Evolutionary conservation across 1,140 invertebrate genomes (phyloP).

Genomic region (Goniozus legneri): DNA sequence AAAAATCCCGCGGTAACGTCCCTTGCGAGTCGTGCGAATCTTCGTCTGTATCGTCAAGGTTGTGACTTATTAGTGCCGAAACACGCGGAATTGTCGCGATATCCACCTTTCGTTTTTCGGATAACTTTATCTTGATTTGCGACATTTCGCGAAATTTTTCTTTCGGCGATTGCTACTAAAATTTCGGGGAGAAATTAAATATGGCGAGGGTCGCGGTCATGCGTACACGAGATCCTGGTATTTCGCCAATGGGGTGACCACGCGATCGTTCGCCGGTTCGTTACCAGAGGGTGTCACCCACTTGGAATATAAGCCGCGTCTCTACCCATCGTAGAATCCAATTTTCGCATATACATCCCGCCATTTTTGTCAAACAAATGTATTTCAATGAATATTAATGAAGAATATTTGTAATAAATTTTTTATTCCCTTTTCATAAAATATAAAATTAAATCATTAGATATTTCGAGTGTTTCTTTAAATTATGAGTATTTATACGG

Average conservation of each 20-base stretch:
- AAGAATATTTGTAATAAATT: background rate
- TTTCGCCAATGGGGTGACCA: slow-evolving; percentile 2
- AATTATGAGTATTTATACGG: no score
- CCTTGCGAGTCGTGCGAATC: background rate
- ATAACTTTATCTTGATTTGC: background rate
- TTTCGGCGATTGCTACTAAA: slow-evolving; percentile 18
- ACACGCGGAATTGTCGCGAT: slow-evolving; percentile 7
- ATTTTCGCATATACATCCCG: slow-evolving; percentile 4
- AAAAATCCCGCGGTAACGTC: slow-evolving; percentile 45
- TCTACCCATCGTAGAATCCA: background rate
- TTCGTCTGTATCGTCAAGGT: background rate
- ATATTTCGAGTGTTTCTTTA: no score
- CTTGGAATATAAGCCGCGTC: background rate
- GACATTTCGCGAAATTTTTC: slow-evolving; percentile 9
- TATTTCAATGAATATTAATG: slow-evolving; percentile 3
- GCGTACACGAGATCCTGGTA: slow-evolving; percentile 20
- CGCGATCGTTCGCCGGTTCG: background rate
- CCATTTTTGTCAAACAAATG: background rate
- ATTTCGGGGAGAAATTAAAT: slow-evolving; percentile 50
- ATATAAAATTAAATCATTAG: background rate
- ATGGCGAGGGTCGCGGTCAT: slow-evolving; percentile 38
- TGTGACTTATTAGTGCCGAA: background rate
- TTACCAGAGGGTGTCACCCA: background rate
- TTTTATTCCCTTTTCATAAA: no score
- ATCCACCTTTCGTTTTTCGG: slow-evolving; percentile 11